Evolutionary conservation across 2,113 vertebrate species (phyloP), one percentile per base, ranked within the genome.

Genomic region (Gavialis gangeticus): DNA sequence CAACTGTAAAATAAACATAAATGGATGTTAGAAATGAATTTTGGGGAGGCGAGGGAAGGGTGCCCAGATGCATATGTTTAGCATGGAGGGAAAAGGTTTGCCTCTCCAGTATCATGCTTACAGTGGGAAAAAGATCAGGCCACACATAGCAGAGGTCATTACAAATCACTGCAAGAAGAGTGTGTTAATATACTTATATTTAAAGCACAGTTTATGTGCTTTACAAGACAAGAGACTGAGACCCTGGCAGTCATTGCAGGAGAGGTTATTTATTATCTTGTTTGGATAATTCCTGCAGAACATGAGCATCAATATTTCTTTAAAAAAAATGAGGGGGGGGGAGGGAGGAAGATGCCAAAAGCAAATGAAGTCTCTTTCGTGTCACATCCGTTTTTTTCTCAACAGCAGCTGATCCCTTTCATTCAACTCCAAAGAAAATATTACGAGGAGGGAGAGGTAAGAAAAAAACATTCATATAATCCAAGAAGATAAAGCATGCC

Each of bases 1-100:
- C 99, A 94, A 99, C 99, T 99, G 98, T 82, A 96, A 97, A 95
- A 79, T 95, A 96, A 95, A 98, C 58, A 97, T 54, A 97, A 97
- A 93, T 0, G 5, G 59, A 96, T 18, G 82, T 97, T 95, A 96
- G 83, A 87, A 94, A 87, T 18, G 19, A 91, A 77, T 64, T 59
- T 24, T 9, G 58, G 15, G 4, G 62, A 77, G 67, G 57, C 24
- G 21, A 77, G 34, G 24, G 3, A 34, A 78, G 0, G 2, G 5
- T 25, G 2, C 21, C 59, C 28, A 67, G 15, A 10, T 2, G 4
- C 12, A n/a, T 10, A 56, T 2, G 77, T n/a, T 4, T 7, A 57
- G 34, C 24, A 10, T 0, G 5, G 64, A 87, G 21, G 25, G 17
- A 30, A 34, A 7, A 59, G 15, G 5, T 9, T 10, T 79, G 77